Conservation (phyloP, 1,140 invertebrate genomes). For the Bombus confusus region DNA sequence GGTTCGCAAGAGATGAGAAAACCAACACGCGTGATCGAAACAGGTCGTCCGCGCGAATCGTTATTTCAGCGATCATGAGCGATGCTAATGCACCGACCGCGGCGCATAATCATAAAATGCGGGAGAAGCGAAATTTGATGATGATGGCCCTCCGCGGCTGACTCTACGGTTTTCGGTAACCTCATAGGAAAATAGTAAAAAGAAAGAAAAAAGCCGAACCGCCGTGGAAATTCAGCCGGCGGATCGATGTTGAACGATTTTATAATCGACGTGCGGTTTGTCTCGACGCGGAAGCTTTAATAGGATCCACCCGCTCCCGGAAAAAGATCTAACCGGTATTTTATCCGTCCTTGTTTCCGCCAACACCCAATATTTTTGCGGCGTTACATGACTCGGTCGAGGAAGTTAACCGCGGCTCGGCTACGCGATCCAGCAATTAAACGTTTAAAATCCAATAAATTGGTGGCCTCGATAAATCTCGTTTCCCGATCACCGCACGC, state of each 20-base stretch:
- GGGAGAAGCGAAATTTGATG: slow-evolving; percentile 60
- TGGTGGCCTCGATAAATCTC: slow-evolving; percentile 69
- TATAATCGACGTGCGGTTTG: slow-evolving; percentile 68
- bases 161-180: slow-evolving; percentile 57
- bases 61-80: slow-evolving; percentile 37
- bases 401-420: slow-evolving; percentile 64
- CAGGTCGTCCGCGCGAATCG: slow-evolving; percentile 11
- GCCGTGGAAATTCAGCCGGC: slow-evolving; percentile 40
- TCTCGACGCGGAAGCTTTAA: slow-evolving; percentile 58
- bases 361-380: slow-evolving; percentile 68
- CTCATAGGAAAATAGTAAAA: slow-evolving; percentile 50
- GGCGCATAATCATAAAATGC: slow-evolving; percentile 60
- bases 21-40: slow-evolving; percentile 16
- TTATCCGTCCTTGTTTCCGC: slow-evolving; percentile 55
- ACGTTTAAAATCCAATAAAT: slow-evolving; percentile 76
- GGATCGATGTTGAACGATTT: slow-evolving; percentile 62
- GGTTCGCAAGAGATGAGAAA: background rate
- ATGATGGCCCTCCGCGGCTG: slow-evolving; percentile 59
- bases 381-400: slow-evolving; percentile 57
- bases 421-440: slow-evolving; percentile 71
- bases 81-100: slow-evolving; percentile 52
- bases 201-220: slow-evolving; percentile 3
- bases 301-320: slow-evolving; percentile 36
- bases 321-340: slow-evolving; percentile 60
- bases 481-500: slow-evolving; percentile 58